These are phyloP conservation scores for Pithys albifrons DNA, from an alignment of 2,113 vertebrate genomes.

Conservation along the genomic window DNA sequence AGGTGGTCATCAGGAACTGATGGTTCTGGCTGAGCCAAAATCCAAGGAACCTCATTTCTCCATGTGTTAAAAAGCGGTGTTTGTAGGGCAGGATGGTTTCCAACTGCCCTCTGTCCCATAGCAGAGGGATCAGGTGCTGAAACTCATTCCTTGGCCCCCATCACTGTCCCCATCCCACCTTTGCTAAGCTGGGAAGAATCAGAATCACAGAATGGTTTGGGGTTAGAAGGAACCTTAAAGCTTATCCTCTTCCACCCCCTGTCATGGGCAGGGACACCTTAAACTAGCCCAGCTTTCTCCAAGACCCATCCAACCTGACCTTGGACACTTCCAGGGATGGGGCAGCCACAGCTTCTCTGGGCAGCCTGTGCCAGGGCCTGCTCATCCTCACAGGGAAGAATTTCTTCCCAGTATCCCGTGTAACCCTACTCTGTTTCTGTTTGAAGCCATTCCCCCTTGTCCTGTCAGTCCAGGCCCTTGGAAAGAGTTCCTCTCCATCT, in stretches of 20 bases:
- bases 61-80: neutral
- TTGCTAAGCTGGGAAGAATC: neutral
- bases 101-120: neutral
- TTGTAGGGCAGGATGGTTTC: neutral
- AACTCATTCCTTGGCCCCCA: neutral
- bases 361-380: neutral
- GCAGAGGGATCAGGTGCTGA: neutral
- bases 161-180: neutral
- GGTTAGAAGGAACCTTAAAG: neutral
- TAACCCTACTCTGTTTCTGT: neutral
- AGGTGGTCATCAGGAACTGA: neutral
- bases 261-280: neutral
- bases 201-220: neutral
- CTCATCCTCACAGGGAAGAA: rapidly evolving
- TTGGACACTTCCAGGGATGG: neutral
- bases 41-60: neutral
- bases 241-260: rapidly evolving
- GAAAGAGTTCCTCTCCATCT: neutral
- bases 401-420: neutral
- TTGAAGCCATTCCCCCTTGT: neutral
- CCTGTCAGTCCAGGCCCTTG: neutral
- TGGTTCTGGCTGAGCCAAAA: neutral
- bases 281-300: neutral
- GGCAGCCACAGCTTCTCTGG: neutral
- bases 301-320: rapidly evolving